Evolutionary conservation across 2,888 invertebrate genomes (phyloP).

Genomic region (Yponomeuta evonymella): DNA sequence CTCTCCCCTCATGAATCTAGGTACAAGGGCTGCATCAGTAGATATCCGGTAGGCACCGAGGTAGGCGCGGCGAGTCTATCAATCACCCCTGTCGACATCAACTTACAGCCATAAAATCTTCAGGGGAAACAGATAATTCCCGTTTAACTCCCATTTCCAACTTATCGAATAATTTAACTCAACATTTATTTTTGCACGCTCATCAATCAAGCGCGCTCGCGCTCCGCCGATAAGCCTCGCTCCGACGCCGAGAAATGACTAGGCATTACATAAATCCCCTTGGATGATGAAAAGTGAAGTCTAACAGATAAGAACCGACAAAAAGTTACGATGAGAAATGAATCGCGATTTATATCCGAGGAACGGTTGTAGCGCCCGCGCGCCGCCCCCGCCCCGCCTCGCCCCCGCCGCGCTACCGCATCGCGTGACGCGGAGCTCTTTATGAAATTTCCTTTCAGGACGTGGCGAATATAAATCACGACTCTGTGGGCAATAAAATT

Average conservation of each 20-base stretch:
- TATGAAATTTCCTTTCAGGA: constrained; percentile 26
- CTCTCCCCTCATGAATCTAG: constrained; percentile 6
- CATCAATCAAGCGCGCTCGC: constrained; percentile 76
- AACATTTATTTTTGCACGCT: constrained; percentile 78
- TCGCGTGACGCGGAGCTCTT: constrained; percentile 17
- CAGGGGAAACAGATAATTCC: constrained; percentile 76
- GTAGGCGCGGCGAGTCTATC: constrained; percentile 37
- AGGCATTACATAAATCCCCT: constrained; percentile 78
- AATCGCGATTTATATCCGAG: constrained; percentile 72
- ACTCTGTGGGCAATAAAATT: constrained; percentile 3
- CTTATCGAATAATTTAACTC: constrained; percentile 78
- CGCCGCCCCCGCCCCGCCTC: constrained; percentile 10
- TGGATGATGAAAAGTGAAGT: constrained; percentile 78
- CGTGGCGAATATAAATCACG: constrained; percentile 31
- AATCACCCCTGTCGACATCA: constrained; percentile 64
- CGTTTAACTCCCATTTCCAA: constrained; percentile 78
- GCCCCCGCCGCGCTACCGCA: constrained; percentile 25
- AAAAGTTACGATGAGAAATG: constrained; percentile 78
- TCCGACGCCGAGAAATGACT: constrained; percentile 78
- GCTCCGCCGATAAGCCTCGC: constrained; percentile 71
- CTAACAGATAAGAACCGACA: constrained; percentile 78
- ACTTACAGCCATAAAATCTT: constrained; percentile 71
- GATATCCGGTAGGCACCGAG: background rate
- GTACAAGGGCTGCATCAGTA: constrained; percentile 3
- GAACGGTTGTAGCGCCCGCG: constrained; percentile 12